A percentile compares a stretch with the other conserved stretches of the same genome.
These are phyloP conservation scores for Cataglyphis cursor DNA, from an alignment of 2,888 invertebrate species.

Conservation along the genomic window DNA sequence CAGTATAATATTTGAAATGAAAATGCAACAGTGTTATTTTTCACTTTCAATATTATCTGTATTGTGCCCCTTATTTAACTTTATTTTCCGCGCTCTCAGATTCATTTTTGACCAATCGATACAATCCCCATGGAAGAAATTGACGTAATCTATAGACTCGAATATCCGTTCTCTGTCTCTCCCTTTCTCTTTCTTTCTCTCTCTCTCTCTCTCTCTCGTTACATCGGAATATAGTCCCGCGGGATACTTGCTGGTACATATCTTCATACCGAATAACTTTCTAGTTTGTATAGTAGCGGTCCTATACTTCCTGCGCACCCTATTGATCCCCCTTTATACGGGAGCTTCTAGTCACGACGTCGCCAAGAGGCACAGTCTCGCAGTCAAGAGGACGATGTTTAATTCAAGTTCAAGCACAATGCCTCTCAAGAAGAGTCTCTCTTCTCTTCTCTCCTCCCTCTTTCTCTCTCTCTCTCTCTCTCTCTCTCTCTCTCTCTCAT, in stretches of 20 bases:
- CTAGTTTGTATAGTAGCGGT: constrained; percentile 77
- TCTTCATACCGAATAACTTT: constrained; percentile 71
- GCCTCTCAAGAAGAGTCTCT: constrained; percentile 74
- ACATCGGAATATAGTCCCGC: constrained; percentile 65
- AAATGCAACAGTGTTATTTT: not conserved
- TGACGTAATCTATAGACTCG: constrained; percentile 45
- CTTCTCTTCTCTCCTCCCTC: constrained; percentile 26
- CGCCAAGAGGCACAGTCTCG: constrained; percentile 78
- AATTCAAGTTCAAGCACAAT: constrained; percentile 80
- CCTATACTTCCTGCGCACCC: constrained; percentile 75
- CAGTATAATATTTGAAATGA: not conserved
- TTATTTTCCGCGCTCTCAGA: constrained; percentile 1
- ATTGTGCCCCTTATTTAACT: constrained; percentile 6
- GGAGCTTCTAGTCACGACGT: constrained; percentile 79
- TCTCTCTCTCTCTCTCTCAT: constrained; percentile 6
- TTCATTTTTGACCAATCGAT: constrained; percentile 14
- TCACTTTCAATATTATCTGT: not conserved
- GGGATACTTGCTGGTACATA: constrained; percentile 68
- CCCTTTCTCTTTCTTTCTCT: too few species aligned
- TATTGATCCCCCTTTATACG: constrained; percentile 78
- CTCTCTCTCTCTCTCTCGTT: constrained; percentile 59
- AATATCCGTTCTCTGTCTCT: constrained; percentile 60
- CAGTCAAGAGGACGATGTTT: constrained; percentile 79
- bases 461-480: constrained; percentile 23
- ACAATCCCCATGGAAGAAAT: constrained; percentile 35